Percentiles rank a stretch among this genome's conserved stretches.
Evolutionary conservation across 2,888 invertebrate genomes (phyloP).

Genomic region (Melangyna quadrimaculata): DNA sequence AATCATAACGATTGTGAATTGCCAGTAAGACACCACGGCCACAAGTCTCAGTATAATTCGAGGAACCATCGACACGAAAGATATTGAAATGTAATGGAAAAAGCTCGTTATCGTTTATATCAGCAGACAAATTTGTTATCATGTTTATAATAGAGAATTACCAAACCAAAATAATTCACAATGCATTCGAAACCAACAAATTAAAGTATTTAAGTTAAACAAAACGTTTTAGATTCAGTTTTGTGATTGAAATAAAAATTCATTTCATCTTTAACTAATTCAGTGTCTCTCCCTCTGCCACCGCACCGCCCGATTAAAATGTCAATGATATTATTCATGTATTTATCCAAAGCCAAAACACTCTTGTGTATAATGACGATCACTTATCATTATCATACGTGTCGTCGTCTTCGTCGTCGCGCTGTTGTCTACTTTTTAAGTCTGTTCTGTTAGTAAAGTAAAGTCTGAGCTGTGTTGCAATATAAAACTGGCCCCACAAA

Average conservation of each 20-base stretch:
- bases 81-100: too few relatives aligned
- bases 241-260: background rate
- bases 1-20: too few relatives aligned
- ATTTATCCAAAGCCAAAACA: slow-evolving; percentile 29
- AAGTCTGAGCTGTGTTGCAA: background rate
- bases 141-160: too few relatives aligned
- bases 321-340: background rate
- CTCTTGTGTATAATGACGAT: background rate
- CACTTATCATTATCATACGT: slow-evolving; percentile 45
- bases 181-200: background rate
- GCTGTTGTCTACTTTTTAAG: slow-evolving; percentile 13
- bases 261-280: background rate
- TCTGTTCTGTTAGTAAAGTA: slow-evolving; percentile 3
- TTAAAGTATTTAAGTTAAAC: background rate
- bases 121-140: too few relatives aligned
- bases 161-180: background rate
- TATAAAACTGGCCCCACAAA: slow-evolving; percentile 35
- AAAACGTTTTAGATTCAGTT: background rate
- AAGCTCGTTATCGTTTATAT: too few relatives aligned
- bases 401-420: too few relatives aligned
- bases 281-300: too few relatives aligned
- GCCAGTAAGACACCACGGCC: too few relatives aligned
- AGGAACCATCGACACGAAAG: too few relatives aligned
- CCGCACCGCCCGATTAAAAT: slow-evolving; percentile 40
- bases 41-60: too few relatives aligned